These are phyloP conservation scores for Dendrophyllia cribrosa DNA, from an alignment of 64 coral and sea anemone species.

Conservation along the genomic window DNA sequence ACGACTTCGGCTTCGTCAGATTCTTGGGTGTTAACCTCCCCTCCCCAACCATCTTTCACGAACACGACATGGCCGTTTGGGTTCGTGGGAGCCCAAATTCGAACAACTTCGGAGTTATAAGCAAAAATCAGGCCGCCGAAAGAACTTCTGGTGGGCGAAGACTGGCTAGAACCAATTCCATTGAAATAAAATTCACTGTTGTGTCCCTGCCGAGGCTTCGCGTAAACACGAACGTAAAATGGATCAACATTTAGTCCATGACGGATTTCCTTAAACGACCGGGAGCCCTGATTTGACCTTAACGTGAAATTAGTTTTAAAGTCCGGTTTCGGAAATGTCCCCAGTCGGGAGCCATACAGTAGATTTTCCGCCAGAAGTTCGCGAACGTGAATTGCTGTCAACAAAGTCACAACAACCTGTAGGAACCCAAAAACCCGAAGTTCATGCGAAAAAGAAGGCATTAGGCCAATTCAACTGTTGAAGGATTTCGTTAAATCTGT, in stretches of 20 bases:
- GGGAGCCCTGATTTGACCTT: conserved; percentile 62
- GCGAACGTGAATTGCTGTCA: conserved; percentile 11
- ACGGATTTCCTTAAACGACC: conserved; percentile 89
- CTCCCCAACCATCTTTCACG: conserved; percentile 92
- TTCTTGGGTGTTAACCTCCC: conserved; percentile 33
- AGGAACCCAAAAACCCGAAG: neutral
- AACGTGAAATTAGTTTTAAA: conserved; percentile 84
- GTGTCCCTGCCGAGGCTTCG: conserved; percentile 20
- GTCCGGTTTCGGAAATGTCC: conserved; percentile 90
- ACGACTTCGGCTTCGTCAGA: conserved; percentile 73
- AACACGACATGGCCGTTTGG: conserved; percentile 81
- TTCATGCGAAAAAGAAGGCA: conserved; percentile 27
- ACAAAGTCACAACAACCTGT: conserved; percentile 22
- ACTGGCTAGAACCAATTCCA: conserved; percentile 87
- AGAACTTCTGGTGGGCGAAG: conserved; percentile 46
- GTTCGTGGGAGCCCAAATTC: conserved; percentile 87
- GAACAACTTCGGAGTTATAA: conserved; percentile 82
- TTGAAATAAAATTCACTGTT: conserved; percentile 75
- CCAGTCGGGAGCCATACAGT: conserved; percentile 60
- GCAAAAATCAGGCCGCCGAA: conserved; percentile 91
- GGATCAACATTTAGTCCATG: conserved; percentile 90
- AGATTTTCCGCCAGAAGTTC: conserved; percentile 44
- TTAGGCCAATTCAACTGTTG: neutral
- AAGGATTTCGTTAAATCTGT: neutral
- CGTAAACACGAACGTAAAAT: conserved; percentile 96